Base-by-base conservation (phyloP, 1,140 invertebrate genomes). In the Drosophila chauvacae region DNA sequence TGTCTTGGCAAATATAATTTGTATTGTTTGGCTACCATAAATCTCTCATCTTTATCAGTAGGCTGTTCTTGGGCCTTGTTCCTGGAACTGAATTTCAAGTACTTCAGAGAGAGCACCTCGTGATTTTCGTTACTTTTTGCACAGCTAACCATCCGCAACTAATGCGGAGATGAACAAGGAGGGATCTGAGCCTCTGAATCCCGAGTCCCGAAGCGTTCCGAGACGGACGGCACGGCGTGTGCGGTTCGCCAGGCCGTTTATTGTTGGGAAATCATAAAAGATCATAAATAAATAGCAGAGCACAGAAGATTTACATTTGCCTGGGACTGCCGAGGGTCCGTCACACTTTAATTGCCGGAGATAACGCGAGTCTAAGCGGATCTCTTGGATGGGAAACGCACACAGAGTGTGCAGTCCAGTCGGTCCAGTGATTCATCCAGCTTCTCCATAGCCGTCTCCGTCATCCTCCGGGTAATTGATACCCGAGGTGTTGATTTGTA, bases 401-500 rank as follows among this genome's bases (percentile, higher is more conserved):
- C 55, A 87, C 75, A 84, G 53, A 66, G 51, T 50, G 45, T 51
- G 39, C 60, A 45, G 53, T 44, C 55, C 20, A 73, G 57, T 53
- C 23, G 33, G 18, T 30, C 39, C 33, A 20, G 73, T 82, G 80
- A 82, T 74, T 82, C 80, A 82, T 60, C 59, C 59, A 60, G 73
- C 53, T 42, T 42, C 57, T 42, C 6, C 26, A 16, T 37, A 51
- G 65, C 44, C n/a, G 37, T 62, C 45, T 45, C 37, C 48, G 16
- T 55, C 50, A 55, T 30, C 44, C 44, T 64, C 37, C 39, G 61
- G 69, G 84, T 84, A 88, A 90, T 88, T 88, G 84, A 88, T 88
- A 88, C 85, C 77, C 85, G 69, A 88, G 84, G 85, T 88, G 84
- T 88, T 88, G 84, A 90, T 88, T 88, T 88, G 77, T 70, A 88